Base-by-base conservation (phyloP, 2,888 invertebrate species). In the Podotricha telesiphe region DNA sequence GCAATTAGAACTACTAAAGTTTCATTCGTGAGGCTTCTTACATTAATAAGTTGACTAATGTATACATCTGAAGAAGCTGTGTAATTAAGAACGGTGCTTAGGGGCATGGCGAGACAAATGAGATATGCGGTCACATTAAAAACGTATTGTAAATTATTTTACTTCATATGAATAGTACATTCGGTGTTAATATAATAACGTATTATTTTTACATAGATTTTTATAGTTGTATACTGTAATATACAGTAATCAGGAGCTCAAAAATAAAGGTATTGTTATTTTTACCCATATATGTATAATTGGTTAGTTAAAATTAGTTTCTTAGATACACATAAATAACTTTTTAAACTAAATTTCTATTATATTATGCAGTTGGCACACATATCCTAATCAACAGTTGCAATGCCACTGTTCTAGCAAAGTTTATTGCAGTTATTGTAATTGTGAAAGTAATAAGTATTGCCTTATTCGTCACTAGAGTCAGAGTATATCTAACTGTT, bases 51-150 rank as follows among this genome's bases (percentile, higher is more conserved):
- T 78, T 75, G 71, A 70, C 75, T 75, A 76, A 77, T 76, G 76
- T 73, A 74, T 73, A 79, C 75, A 77, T 72, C 81, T 82, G 82
- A 82, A 81, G 82, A 81, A 82, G 82, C 81, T 75, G 73, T 73
- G 76, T 79, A 79, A 82, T 82, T 79, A 80, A 79, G 77, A 77
- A 79, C 78, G 76, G 71, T 68, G 80, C 82, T 78, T 48, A 69
- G 45, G 79, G 81, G 72, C 68, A 64, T 66, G 70, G 68, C 65
- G 75, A 73, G 75, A 71, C 75, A 73, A 76, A 71, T 64, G 64
- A 61, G 40, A 62, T 64, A 66, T 71, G 50, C 50, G 45, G 67
- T 67, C 67, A 17, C 37, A 64, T 59, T 59, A 45, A 59, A 59
- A 59, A 45, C 0, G 7, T 45, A 45, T 45, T 45, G 45, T 59